These are phyloP conservation scores for Salmo trutta DNA, from an alignment of 2,797 vertebrate genomes.

Conservation along the genomic window DNA sequence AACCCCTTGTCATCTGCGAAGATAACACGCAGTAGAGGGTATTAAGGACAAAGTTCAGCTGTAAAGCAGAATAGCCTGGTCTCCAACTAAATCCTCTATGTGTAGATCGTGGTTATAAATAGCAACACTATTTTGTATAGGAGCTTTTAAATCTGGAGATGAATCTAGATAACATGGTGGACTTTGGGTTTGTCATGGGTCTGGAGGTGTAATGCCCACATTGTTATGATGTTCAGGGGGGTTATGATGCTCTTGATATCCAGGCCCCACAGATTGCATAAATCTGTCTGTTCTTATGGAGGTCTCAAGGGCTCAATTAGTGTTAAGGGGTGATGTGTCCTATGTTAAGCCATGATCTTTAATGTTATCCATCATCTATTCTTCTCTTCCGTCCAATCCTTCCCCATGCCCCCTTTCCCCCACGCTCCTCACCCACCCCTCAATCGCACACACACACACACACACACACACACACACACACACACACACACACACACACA, in stretches of 20 bases:
- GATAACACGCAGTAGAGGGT: slow-evolving; percentile 66
- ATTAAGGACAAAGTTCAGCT: slow-evolving; percentile 46
- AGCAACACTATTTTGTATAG: neutral
- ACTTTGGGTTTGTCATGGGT: neutral
- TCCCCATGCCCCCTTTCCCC: neutral
- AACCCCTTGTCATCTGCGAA: slow-evolving; percentile 72
- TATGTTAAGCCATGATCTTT: neutral
- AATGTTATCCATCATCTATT: neutral
- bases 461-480: neutral
- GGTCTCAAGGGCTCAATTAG: neutral
- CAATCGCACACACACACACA: neutral
- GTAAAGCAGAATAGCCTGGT: slow-evolving; percentile 52
- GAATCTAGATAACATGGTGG: neutral
- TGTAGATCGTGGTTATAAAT: neutral
- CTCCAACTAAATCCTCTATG: slow-evolving; percentile 38
- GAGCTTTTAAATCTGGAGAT: neutral
- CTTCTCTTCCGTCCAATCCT: too few relatives aligned
- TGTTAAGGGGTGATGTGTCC: neutral
- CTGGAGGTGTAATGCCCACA: neutral
- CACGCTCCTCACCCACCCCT: neutral
- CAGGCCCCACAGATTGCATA: too few relatives aligned
- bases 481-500: slow-evolving; percentile 10
- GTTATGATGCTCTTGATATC: neutral
- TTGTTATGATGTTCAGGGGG: neutral
- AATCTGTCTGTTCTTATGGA: neutral